Evolutionary conservation across 2,797 vertebrate species (phyloP), one percentile per base, ranked within the genome.

Genomic region (Pangasius sanitwongsei): DNA sequence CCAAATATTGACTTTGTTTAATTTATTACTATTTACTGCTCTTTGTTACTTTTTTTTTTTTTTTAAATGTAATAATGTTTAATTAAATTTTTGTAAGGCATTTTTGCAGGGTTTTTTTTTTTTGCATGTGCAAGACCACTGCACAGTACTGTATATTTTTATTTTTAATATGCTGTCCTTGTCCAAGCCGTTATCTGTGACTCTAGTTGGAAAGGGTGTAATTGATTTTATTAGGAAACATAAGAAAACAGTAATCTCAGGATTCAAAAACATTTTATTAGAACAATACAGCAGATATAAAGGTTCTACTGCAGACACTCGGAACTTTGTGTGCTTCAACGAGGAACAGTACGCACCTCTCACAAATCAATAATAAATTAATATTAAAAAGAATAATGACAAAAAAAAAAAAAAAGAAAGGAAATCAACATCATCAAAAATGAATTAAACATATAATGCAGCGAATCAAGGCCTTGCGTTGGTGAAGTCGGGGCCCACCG

Each of bases 241-340:
- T 12, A 13, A 37, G 23, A 88, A 81, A 41, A 61, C 61, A 59
- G 0, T 41, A 18, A 44, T 12, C 0, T 37, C 13, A 61, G 72
- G 87, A 72, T 87, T 90, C 82, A 89, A 94, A 96, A 96, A 94
- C 91, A 5, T 91, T 96, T 95, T 95, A 96, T 96, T 96, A 95
- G 94, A 96, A 96, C 95, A 95, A 94, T 95, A 96, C 95, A 96
- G 96, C 95, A 96, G 95, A 96, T 95, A 94, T 93, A 96, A 96
- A 96, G 94, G 63, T 93, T 95, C 94, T 96, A 94, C 95, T 94
- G 95, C 94, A 95, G 94, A 91, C 94, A 94, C 93, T 92, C 93
- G 93, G 90, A 94, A 94, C 72, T 93, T 91, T 81, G 18, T 95
- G 95, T 95, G 95, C 94, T 94, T 95, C 87, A 89, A 93, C 37